Percentiles rank a stretch among this genome's conserved stretches.
Evolutionary conservation across 2,888 invertebrate species (phyloP).

Genomic region (Oscheius myriophilus): DNA sequence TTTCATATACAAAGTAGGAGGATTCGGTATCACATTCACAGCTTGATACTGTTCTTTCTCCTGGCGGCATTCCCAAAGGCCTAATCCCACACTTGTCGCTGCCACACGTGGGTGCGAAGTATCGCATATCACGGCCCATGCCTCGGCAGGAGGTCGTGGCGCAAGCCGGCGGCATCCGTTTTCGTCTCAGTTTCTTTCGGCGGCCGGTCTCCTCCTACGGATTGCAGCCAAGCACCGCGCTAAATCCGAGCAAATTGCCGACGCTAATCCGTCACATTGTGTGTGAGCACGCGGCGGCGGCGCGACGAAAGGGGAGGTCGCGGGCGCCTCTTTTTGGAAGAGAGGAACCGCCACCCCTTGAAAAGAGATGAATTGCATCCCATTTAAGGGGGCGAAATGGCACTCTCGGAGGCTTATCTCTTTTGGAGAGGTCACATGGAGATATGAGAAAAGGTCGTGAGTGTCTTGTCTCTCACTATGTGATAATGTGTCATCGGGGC

Average conservation of each 20-base stretch:
- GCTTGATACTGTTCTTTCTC: too few relatives aligned
- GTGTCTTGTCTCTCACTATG: constrained; percentile 14
- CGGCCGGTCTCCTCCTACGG: constrained; percentile 1
- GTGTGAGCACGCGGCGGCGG: background rate
- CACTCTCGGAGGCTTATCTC: constrained; percentile 4
- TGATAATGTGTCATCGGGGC: constrained; percentile 21
- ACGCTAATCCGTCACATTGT: constrained; percentile 35
- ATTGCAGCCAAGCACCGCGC: constrained; percentile 3
- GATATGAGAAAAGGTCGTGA: constrained; percentile 3
- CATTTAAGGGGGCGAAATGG: background rate
- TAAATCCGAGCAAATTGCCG: constrained; percentile 32
- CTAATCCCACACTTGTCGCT: too few relatives aligned
- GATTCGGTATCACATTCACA: too few relatives aligned
- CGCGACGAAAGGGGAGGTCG: background rate
- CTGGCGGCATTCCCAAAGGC: too few relatives aligned
- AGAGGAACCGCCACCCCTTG: too few relatives aligned
- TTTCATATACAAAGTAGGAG: too few relatives aligned
- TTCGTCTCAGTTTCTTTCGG: constrained; percentile 1
- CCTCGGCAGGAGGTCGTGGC: background rate
- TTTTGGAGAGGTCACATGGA: background rate
- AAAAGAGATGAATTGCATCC: too few relatives aligned
- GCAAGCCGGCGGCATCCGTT: constrained; percentile 15
- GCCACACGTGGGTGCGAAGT: too few relatives aligned
- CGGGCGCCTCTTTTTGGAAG: too few relatives aligned
- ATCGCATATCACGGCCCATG: too few relatives aligned